phyloP scores from a whole-genome alignment of 2,888 invertebrate species.

The Andrena fulva region DNA sequence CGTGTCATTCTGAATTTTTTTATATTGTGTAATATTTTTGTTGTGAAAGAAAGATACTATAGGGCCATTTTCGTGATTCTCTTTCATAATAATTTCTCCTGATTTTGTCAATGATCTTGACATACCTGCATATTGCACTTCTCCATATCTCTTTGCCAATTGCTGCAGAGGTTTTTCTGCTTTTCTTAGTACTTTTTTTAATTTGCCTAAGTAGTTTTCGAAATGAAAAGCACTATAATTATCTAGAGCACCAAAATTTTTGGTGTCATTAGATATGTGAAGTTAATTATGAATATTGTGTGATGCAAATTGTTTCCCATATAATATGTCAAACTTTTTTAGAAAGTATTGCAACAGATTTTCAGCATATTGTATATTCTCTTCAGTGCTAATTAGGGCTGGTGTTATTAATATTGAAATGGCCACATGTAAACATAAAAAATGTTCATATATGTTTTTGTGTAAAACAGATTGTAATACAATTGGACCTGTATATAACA shows the following conservation, averaged over 20 bases:
- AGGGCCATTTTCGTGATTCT: too few species aligned
- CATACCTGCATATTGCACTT: neutral
- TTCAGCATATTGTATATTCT: constrained; percentile 21
- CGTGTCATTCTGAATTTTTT: too few species aligned
- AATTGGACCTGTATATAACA: constrained; percentile 20
- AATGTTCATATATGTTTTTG: constrained; percentile 8
- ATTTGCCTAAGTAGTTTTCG: constrained; percentile 39
- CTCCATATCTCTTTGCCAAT: constrained; percentile 5
- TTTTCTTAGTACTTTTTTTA: constrained; percentile 35
- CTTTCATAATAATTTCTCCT: neutral
- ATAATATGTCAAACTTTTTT: constrained; percentile 31
- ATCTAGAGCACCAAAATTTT: constrained; percentile 37
- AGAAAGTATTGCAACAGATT: constrained; percentile 38
- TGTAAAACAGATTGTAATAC: constrained; percentile 4
- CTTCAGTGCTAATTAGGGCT: neutral
- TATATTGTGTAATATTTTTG: too few species aligned
- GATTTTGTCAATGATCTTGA: neutral
- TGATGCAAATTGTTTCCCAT: constrained; percentile 35
- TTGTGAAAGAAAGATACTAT: too few species aligned
- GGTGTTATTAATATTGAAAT: neutral
- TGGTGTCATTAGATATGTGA: constrained; percentile 44
- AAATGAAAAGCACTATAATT: constrained; percentile 44
- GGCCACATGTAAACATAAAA: constrained; percentile 18
- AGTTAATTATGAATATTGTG: constrained; percentile 42
- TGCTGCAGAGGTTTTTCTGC: constrained; percentile 32